Conservation (phyloP, 2,888 invertebrate genomes). For the Parthenolecanium corni region DNA sequence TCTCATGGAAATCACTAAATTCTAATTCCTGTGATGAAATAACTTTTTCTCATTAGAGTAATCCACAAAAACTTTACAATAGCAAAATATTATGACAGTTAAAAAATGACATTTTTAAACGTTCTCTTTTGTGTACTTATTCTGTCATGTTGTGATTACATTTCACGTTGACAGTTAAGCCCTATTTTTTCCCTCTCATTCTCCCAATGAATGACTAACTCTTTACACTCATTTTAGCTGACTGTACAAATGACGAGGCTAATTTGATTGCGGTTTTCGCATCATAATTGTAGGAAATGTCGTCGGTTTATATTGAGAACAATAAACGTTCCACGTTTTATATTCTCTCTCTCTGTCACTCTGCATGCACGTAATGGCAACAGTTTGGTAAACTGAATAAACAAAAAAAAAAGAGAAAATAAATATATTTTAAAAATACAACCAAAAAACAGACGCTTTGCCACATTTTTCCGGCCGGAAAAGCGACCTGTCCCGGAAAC, state of each 20-base stretch:
- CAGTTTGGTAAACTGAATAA: too few relatives aligned
- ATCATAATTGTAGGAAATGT: conserved; percentile 16
- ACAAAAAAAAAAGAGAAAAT: too few relatives aligned
- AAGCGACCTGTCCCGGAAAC: conserved; percentile 27
- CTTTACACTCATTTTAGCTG: background rate
- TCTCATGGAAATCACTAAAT: too few relatives aligned
- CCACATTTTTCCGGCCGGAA: conserved; percentile 25
- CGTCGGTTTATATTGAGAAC: background rate
- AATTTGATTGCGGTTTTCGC: conserved; percentile 15
- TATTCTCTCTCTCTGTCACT: too few relatives aligned
- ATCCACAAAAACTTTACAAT: background rate
- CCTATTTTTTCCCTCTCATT: background rate
- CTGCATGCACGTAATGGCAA: background rate
- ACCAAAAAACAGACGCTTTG: conserved; percentile 18
- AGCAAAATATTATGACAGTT: background rate
- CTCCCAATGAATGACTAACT: background rate
- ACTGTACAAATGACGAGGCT: conserved; percentile 6
- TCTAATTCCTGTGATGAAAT: too few relatives aligned
- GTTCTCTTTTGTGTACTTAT: too few relatives aligned
- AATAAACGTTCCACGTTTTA: conserved; percentile 1
- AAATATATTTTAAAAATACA: conserved; percentile 1
- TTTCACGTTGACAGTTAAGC: background rate
- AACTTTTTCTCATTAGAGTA: too few relatives aligned
- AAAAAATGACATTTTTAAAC: background rate
- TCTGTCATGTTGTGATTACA: background rate